Conservation (phyloP, 2,113 vertebrate species). For the Tachysurus fulvidraco region DNA sequence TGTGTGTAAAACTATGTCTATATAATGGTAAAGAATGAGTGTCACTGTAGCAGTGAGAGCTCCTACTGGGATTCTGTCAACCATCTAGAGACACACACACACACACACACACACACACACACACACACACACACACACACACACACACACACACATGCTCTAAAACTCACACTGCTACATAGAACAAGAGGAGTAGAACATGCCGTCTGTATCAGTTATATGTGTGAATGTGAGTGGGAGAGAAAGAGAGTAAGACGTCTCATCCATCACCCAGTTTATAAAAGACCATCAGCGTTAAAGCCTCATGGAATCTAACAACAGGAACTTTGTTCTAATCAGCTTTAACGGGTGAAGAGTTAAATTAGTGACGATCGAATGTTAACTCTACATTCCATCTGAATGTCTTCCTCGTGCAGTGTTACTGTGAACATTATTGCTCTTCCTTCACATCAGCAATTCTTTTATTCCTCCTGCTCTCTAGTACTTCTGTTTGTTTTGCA, state of each 20-base stretch:
- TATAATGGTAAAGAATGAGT: constrained; percentile 1
- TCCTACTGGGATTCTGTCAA: constrained; percentile 36
- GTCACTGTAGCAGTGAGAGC: neutral
- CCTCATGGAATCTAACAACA: neutral
- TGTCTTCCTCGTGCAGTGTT: neutral
- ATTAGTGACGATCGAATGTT: neutral
- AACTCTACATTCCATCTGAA: neutral
- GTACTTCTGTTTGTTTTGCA: neutral
- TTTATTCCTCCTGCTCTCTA: neutral
- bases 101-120: constrained; percentile 34
- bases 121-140: constrained; percentile 30
- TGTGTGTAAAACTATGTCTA: constrained; percentile 13
- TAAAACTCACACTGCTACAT: constrained; percentile 33
- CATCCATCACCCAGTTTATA: neutral
- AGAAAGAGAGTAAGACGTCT: neutral
- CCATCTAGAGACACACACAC: constrained; percentile 9
- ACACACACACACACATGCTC: neutral
- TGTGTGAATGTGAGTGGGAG: neutral
- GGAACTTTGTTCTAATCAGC: neutral
- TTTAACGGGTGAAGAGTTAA: neutral
- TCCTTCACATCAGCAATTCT: neutral
- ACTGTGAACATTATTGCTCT: neutral
- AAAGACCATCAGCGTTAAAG: neutral
- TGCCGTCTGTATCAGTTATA: neutral
- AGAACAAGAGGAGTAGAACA: neutral